Evolutionary conservation across 2,797 vertebrate species (phyloP).

Genomic region (Odontamblyopus rebecca): DNA sequence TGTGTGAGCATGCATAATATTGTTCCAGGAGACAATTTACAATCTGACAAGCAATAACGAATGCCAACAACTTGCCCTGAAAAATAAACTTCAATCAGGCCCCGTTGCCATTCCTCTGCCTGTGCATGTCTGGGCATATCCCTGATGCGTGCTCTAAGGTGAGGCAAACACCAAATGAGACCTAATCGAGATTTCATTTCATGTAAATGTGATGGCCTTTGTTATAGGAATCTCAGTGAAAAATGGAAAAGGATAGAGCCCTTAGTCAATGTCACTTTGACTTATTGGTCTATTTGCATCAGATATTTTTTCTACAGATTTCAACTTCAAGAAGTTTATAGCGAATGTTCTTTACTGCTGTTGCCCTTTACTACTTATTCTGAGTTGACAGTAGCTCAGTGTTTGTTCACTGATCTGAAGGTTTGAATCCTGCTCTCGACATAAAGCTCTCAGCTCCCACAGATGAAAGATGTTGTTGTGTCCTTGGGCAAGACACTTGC

Average conservation of each 20-base stretch:
- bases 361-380: too few species aligned
- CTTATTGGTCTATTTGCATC: slow-evolving; percentile 55
- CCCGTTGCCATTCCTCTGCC: slow-evolving; percentile 72
- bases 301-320: background rate
- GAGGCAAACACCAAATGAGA: slow-evolving; percentile 80
- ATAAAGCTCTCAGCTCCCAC: too few species aligned
- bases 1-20: slow-evolving; percentile 79
- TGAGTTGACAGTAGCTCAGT: too few species aligned
- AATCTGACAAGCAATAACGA: slow-evolving; percentile 85
- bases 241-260: slow-evolving; percentile 66
- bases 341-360: too few species aligned
- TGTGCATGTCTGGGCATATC: slow-evolving; percentile 79
- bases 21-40: slow-evolving; percentile 75
- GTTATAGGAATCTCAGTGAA: slow-evolving; percentile 72
- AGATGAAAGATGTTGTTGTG: too few species aligned
- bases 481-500: too few species aligned
- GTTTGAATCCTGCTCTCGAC: too few species aligned
- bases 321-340: too few species aligned
- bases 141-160: slow-evolving; percentile 60
- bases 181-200: slow-evolving; percentile 67
- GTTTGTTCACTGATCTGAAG: too few species aligned
- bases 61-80: slow-evolving; percentile 80
- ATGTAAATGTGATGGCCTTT: slow-evolving; percentile 78
- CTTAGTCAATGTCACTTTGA: slow-evolving; percentile 69
- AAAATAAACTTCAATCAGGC: slow-evolving; percentile 87